Evolutionary conservation across 2,113 vertebrate genomes (phyloP), one percentile per base, ranked within the genome.

Genomic region (Penelope pileata): DNA sequence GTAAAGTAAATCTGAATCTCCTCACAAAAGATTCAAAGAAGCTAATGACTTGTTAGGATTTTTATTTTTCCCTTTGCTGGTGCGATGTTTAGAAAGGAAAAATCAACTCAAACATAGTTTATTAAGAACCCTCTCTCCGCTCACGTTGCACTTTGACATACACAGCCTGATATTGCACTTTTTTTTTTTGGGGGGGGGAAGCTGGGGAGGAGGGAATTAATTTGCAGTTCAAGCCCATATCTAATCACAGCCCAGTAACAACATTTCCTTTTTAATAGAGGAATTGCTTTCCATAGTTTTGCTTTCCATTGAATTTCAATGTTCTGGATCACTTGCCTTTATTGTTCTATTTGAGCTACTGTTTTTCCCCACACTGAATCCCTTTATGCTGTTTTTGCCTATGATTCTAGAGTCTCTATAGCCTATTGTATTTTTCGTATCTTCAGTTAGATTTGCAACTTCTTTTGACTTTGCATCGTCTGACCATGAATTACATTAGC

Each of bases 221-320:
- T 95, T 95, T 96, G 93, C 91, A 95, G 88, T 96, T 94, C 95
- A 97, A 96, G 81, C 64, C 48, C 73, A 75, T 94, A 91, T 92
- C 94, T 96, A 95, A 96, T 96, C 94, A 95, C 80, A 93, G 86
- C 93, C 93, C 93, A 90, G 75, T 95, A 94, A 96, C 91, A 96
- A 88, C 90, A 91, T 97, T 93, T 93, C 83, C 73, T 70, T 92
- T 94, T 95, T 95, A 70, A 81, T 80, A 91, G 79, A 90, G 92
- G 86, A 93, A 92, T 94, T 96, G 93, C 88, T 95, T 96, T 94
- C 91, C 92, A 91, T 96, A 96, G 96, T 94, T 96, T 96, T 91
- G 85, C 83, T 97, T 96, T 90, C 91, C 88, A 94, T 86, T 95
- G 93, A 93, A 96, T 96, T 95, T 96, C 93, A 96, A 53, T 92